Conservation (phyloP, 2,797 vertebrate species). For the Babyrousa celebensis region DNA sequence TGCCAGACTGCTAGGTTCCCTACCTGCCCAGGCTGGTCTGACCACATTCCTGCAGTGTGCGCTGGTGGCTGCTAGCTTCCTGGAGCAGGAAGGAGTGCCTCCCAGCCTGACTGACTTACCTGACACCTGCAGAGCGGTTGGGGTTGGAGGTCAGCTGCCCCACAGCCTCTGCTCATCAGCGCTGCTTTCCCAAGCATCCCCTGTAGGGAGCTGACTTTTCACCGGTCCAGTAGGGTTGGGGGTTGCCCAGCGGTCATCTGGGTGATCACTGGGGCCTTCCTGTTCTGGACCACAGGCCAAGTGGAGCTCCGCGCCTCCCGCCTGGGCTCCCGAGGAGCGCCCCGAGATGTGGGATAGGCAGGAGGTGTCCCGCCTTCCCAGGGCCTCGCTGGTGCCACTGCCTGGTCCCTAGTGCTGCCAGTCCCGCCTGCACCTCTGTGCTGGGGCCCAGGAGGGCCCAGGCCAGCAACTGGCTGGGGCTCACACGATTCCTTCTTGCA, state of each 20-base stretch:
- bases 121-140: background rate
- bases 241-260: background rate
- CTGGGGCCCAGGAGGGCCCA: background rate
- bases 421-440: background rate
- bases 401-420: background rate
- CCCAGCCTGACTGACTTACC: background rate
- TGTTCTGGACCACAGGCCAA: background rate
- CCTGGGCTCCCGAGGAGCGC: background rate
- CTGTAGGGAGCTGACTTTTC: background rate
- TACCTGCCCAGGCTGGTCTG: slow-evolving; percentile 70
- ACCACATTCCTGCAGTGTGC: slow-evolving; percentile 77
- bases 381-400: no score
- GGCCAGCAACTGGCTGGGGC: background rate
- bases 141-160: background rate
- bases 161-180: background rate
- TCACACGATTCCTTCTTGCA: slow-evolving; percentile 81
- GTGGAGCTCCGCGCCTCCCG: background rate
- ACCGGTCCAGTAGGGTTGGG: background rate
- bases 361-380: background rate
- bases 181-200: background rate
- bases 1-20: background rate
- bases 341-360: background rate
- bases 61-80: slow-evolving; percentile 24
- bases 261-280: background rate
- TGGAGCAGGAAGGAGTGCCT: background rate